Conservation (phyloP, 2,797 vertebrate species). For the Hybognathus amarus region DNA sequence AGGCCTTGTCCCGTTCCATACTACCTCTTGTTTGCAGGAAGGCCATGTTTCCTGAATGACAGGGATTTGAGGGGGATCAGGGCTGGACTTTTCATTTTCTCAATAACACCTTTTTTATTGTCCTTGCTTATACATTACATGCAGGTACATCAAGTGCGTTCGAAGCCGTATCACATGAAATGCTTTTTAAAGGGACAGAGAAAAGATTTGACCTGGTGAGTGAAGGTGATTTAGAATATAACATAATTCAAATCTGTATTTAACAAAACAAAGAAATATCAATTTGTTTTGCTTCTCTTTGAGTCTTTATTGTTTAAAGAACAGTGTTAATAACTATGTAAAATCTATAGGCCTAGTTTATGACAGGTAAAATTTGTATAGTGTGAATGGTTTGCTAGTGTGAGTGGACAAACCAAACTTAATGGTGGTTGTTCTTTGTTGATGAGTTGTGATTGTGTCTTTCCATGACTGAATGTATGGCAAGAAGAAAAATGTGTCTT, state of each 20-base stretch:
- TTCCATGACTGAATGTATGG: neutral
- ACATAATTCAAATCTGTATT: neutral
- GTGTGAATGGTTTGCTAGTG: neutral
- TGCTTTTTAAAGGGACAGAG: neutral
- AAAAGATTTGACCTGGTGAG: conserved; percentile 47
- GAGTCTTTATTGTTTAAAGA: neutral
- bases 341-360: neutral
- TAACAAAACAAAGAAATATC: too few species aligned
- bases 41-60: conserved; percentile 72
- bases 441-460: neutral
- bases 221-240: neutral
- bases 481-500: neutral
- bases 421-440: neutral
- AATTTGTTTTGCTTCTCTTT: neutral
- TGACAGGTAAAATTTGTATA: neutral
- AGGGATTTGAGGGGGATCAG: conserved; percentile 54
- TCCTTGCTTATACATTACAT: conserved; percentile 14
- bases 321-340: neutral
- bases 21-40: conserved; percentile 76
- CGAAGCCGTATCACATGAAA: neutral
- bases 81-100: conserved; percentile 52
- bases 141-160: conserved; percentile 12
- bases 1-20: conserved; percentile 72
- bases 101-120: conserved; percentile 5
- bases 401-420: neutral